Evolutionary conservation across 2,888 invertebrate species (phyloP), one percentile per base, ranked within the genome.

Genomic region (Sminthurinus aureus): DNA sequence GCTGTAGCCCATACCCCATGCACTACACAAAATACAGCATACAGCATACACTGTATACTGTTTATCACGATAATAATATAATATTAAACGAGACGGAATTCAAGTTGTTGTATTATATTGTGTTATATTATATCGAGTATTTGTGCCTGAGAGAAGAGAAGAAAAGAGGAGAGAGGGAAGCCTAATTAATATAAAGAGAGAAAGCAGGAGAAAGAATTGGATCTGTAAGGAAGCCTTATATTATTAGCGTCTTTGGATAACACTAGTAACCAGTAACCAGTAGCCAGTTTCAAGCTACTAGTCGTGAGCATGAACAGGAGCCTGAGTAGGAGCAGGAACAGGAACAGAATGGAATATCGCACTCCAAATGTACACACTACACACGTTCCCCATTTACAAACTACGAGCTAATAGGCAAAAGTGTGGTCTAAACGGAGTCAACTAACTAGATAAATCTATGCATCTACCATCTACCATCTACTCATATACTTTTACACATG

Each of bases 171-270:
- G 51, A 38, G 69, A 74, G 74, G 26, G 75, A 82, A 75, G 84
- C 52, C 84, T 84, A 84, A 84, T 84, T 84, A 84, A 84, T 82
- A 84, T 75, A 58, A 82, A 75, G 84, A 81, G 58, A 58, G 58
- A 13, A 58, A 52, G 52, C n/a, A n/a, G 1, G 3, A 6, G 38
- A 77, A 77, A 84, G 84, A 82, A 79, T 82, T 84, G 84, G 75
- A 82, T 84, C 74, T 82, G 81, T 50, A 75, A 79, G 73, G 82
- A 84, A 79, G 77, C 79, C 76, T 78, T 82, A 38, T 38, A 38
- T 38, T 38, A 84, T 82, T 84, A 82, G 77, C 79, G 75, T 84
- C 82, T 84, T 81, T 76, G 81, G 78, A 81, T 81, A n/a, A 73
- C 11, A 69, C 58, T 77, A 58, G 77, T 77, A 18, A 58, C 58